Percentiles rank a stretch among this genome's conserved stretches.
Conservation (phyloP, 2,797 vertebrate genomes). For the Buceros bicornis region DNA sequence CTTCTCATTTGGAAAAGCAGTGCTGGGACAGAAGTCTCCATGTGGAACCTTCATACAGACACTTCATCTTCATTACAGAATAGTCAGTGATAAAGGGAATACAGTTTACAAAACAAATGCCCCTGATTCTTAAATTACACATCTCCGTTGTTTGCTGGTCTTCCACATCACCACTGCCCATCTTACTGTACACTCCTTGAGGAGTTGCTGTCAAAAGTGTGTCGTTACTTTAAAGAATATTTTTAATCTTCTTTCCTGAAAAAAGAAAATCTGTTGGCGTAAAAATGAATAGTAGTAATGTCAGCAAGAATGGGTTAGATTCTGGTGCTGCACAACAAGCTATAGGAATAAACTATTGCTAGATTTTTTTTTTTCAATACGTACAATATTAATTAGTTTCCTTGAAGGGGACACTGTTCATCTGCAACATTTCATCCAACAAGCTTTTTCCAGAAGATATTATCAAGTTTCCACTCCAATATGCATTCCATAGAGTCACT, state of each 20-base stretch:
- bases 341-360: neutral
- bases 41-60: neutral
- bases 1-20: slow-evolving; percentile 5
- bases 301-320: neutral
- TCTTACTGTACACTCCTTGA: neutral
- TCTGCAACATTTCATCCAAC: slow-evolving; percentile 68
- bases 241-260: neutral
- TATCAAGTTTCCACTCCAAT: slow-evolving; percentile 66
- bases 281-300: neutral
- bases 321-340: neutral
- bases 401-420: slow-evolving; percentile 42
- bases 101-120: neutral
- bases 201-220: neutral
- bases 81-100: neutral
- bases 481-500: slow-evolving; percentile 54
- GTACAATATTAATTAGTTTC: slow-evolving; percentile 38
- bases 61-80: neutral
- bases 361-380: neutral
- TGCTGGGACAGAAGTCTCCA: neutral
- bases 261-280: neutral
- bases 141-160: neutral
- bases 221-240: neutral
- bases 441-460: slow-evolving; percentile 66
- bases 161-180: neutral
- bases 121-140: neutral